Evolutionary conservation across 2,797 vertebrate genomes (phyloP).

Genomic region (Trematomus bernacchii): DNA sequence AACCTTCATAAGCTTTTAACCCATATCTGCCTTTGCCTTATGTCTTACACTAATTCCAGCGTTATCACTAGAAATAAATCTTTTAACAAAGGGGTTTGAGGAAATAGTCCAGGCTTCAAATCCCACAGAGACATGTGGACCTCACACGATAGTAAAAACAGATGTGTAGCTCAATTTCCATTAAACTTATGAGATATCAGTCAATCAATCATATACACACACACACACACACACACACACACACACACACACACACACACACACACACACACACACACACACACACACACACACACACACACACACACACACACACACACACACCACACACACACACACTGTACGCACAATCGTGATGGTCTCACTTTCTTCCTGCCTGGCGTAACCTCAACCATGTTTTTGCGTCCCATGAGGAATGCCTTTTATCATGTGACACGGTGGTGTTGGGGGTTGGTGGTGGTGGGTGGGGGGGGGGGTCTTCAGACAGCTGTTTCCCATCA

Average conservation of each 20-base stretch:
- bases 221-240: slow-evolving; percentile 29
- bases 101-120: slow-evolving; percentile 44
- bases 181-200: slow-evolving; percentile 70
- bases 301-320: slow-evolving; percentile 17
- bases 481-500: slow-evolving; percentile 86
- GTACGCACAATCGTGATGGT: slow-evolving; percentile 51
- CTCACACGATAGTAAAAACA: slow-evolving; percentile 72
- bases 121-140: slow-evolving; percentile 54
- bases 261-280: slow-evolving; percentile 12
- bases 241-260: slow-evolving; percentile 20
- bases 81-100: slow-evolving; percentile 33
- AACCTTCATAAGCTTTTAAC: slow-evolving; percentile 32
- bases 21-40: slow-evolving; percentile 27
- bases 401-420: slow-evolving; percentile 71
- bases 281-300: slow-evolving; percentile 21
- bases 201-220: slow-evolving; percentile 62
- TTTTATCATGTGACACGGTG: slow-evolving; percentile 80
- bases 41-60: slow-evolving; percentile 26
- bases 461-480: slow-evolving; percentile 31
- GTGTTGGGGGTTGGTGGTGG: slow-evolving; percentile 41
- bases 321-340: slow-evolving; percentile 22
- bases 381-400: slow-evolving; percentile 77
- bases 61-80: slow-evolving; percentile 50
- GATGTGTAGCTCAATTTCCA: slow-evolving; percentile 72
- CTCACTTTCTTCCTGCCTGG: slow-evolving; percentile 78